Base-by-base conservation (phyloP, 2,888 invertebrate genomes). In the Macrosiphum euphorbiae region DNA sequence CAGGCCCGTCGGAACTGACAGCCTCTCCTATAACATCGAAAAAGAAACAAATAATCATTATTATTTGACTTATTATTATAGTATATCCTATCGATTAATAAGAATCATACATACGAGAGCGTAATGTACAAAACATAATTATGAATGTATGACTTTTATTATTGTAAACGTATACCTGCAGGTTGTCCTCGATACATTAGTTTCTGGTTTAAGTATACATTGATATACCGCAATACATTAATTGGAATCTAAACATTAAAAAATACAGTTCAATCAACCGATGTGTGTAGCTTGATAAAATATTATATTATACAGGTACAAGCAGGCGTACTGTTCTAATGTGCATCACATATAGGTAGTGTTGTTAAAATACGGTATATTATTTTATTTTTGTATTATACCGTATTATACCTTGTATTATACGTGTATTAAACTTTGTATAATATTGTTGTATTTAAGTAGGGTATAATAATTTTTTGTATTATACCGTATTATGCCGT, bases 201-300 rank as follows among this genome's bases (percentile, higher is more conserved):
- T 94, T 95, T 95, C 78, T 95, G 94, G 94, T 95, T 95, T 44
- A 95, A 91, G 89, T 95, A 95, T 44, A 94, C 91, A 92, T 95
- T 95, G 87, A 95, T 95, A n/a, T 95, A 95, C 93, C 95, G 95
- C 11, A 95, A 92, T 26, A 95, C 95, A 28, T 95, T 95, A 86
- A 95, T 95, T 3, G 95, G 95, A 84, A 95, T 95, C 95, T 95
- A 94, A 16, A 94, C 1, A 44, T 55, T 16, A 85, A 50, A 78
- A 47, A 35, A 50, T n/a, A 58, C 35, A 20, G 3, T n/a, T 35
- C 7, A 78, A 35, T 20, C 7, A 20, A 78, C 20, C 20, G 78
- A 35, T 78, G 20, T 78, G 35, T 78, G 35, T 35, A 35, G 2
- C 3, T 8, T 35, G 20, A 35, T 35, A 78, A 78, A 2, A 20